Conservation (phyloP, 2,888 invertebrate species). For the Sarcophaga subvicina region DNA sequence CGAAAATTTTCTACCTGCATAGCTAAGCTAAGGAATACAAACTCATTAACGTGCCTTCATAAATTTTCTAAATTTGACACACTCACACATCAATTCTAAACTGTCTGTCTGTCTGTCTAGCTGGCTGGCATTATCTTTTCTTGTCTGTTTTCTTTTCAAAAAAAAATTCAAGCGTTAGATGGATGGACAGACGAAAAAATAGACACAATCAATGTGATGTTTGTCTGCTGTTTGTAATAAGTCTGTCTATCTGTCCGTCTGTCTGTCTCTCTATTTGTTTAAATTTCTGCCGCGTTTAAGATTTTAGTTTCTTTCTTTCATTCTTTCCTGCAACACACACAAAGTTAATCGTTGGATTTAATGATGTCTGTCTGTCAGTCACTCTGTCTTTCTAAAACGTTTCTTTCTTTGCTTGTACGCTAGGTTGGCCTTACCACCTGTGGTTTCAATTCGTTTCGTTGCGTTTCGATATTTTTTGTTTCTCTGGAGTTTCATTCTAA, state of each 20-base stretch:
- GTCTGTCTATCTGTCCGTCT: too few relatives aligned
- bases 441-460: conserved; percentile 13
- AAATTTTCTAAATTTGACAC: conserved; percentile 66
- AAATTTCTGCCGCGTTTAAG: too few relatives aligned
- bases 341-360: conserved; percentile 39
- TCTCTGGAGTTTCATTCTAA: too few relatives aligned
- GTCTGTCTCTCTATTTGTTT: too few relatives aligned
- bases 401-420: too few relatives aligned
- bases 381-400: not conserved
- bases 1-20: conserved; percentile 40
- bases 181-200: conserved; percentile 4
- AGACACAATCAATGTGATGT: not conserved
- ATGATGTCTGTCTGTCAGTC: not conserved
- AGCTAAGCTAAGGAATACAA: too few relatives aligned
- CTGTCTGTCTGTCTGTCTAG: not conserved
- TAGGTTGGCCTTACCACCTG: conserved; percentile 35
- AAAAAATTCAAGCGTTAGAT: too few relatives aligned
- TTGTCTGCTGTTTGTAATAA: too few relatives aligned
- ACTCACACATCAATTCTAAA: conserved; percentile 45
- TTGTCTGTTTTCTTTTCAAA: too few relatives aligned
- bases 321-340: conserved; percentile 1
- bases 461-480: too few relatives aligned
- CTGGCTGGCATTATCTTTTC: too few relatives aligned
- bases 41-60: conserved; percentile 65
- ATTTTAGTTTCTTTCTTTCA: conserved; percentile 21